Evolutionary conservation across 2,113 vertebrate genomes (phyloP), one percentile per base, ranked within the genome.

Genomic region (Leptosomus discolor): DNA sequence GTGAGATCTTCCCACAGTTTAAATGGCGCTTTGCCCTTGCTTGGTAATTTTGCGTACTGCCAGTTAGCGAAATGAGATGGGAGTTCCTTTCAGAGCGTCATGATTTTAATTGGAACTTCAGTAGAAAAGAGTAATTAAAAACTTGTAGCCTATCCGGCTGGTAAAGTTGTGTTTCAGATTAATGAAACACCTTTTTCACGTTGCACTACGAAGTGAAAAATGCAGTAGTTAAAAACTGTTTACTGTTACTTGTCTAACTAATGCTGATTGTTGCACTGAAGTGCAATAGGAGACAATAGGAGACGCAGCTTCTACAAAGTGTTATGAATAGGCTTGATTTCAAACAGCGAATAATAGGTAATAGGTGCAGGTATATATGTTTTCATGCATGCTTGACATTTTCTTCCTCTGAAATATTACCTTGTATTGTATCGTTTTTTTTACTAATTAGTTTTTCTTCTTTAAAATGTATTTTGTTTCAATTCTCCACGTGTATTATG

Each of bases 81-180:
- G 53, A 67, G 51, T 95, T 86, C 70, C 71, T 92, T 93, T 89
- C 48, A 92, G 43, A 93, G 57, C n/a, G 1, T 87, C 76, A 37
- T 79, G 53, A 61, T 95, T 96, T 93, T 92, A 94, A 94, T 85
- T 95, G 88, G 84, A 92, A 68, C n/a, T 95, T 93, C 43, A 88
- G 65, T 67, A 87, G 78, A 58, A 90, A 91, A 76, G 43, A 88
- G 29, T 92, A 87, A 88, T 95, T 90, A 91, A 90, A 89, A 94
- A 88, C 56, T 92, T 89, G 64, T 83, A 86, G 76, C 78, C 86
- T 95, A 88, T 95, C 85, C 85, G 80, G 29, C 67, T 65, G 76
- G 71, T 87, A 74, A 92, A 90, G 46, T n/a, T 70, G 30, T 54
- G 37, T 84, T 48, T 94, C 71, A 32, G 26, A 64, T 74, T 86